Conservation (phyloP, 1,140 invertebrate species). For the Ceratina australensis region DNA sequence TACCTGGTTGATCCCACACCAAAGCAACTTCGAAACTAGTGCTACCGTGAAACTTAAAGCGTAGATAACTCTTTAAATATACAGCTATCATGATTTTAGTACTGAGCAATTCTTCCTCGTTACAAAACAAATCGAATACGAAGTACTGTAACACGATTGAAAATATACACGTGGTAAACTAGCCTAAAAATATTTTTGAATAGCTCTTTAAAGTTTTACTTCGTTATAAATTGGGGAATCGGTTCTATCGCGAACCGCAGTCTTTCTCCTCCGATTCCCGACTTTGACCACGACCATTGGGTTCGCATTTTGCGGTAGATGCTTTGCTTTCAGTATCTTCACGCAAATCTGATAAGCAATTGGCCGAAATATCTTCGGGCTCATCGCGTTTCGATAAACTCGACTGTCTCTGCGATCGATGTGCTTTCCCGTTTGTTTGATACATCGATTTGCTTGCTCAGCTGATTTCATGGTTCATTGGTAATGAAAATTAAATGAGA, state of each 20-base stretch:
- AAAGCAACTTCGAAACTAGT: constrained; percentile 83
- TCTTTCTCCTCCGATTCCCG: constrained; percentile 80
- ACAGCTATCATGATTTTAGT: constrained; percentile 74
- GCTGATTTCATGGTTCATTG: neutral
- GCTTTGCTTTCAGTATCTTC: constrained; percentile 80
- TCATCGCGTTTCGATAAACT: constrained; percentile 39
- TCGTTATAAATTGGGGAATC: constrained; percentile 83
- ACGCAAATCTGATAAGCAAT: constrained; percentile 77
- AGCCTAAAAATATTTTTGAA: no score
- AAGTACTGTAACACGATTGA: constrained; percentile 77
- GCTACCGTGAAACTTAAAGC: constrained; percentile 72
- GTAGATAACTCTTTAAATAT: constrained; percentile 69
- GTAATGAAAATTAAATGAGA: no score
- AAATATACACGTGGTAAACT: neutral
- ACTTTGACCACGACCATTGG: constrained; percentile 81
- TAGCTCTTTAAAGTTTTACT: constrained; percentile 66
- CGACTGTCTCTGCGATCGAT: constrained; percentile 32
- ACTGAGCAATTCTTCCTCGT: constrained; percentile 68
- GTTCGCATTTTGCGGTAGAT: constrained; percentile 79
- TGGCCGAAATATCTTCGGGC: constrained; percentile 53
- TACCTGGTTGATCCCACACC: constrained; percentile 86
- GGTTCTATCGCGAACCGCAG: constrained; percentile 78
- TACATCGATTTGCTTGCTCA: constrained; percentile 21
- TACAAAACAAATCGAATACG: constrained; percentile 70
- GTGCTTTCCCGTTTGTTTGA: constrained; percentile 34